Percentiles rank a stretch among this genome's conserved stretches.
These are phyloP conservation scores for Cololabis saira DNA, from an alignment of 2,113 vertebrate species.

Conservation along the genomic window DNA sequence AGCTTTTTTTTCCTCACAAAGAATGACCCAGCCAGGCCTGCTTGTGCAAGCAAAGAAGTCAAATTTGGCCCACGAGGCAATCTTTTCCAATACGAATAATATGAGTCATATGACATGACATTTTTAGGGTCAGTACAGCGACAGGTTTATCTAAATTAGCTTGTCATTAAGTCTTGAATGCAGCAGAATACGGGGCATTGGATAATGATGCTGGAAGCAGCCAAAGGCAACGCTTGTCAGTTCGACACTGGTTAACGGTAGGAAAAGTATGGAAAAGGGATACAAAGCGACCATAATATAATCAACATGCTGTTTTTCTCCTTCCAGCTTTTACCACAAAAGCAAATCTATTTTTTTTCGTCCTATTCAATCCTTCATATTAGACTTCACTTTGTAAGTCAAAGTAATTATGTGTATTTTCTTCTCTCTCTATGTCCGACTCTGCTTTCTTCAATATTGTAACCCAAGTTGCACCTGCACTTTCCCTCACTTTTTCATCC, in stretches of 20 bases:
- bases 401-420: neutral
- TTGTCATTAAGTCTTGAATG: constrained; percentile 48
- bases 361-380: neutral
- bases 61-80: constrained; percentile 40
- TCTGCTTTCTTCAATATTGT: constrained; percentile 17
- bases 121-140: constrained; percentile 46
- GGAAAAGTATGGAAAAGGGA: constrained; percentile 19
- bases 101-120: constrained; percentile 46
- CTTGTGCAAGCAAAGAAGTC: neutral
- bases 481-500: constrained; percentile 13
- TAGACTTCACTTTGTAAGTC: constrained; percentile 2
- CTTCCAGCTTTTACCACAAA: constrained; percentile 49
- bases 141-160: constrained; percentile 57
- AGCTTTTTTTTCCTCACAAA: constrained; percentile 33
- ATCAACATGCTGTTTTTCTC: constrained; percentile 34
- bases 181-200: constrained; percentile 31
- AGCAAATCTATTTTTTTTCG: constrained; percentile 12
- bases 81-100: constrained; percentile 44
- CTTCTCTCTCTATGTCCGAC: neutral
- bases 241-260: constrained; percentile 20
- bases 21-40: constrained; percentile 23
- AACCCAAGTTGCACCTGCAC: constrained; percentile 2
- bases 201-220: constrained; percentile 63
- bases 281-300: constrained; percentile 36
- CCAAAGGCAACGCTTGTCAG: constrained; percentile 46